phyloP scores from a whole-genome alignment of 2,113 vertebrate genomes.

The Lepus timidus region DNA sequence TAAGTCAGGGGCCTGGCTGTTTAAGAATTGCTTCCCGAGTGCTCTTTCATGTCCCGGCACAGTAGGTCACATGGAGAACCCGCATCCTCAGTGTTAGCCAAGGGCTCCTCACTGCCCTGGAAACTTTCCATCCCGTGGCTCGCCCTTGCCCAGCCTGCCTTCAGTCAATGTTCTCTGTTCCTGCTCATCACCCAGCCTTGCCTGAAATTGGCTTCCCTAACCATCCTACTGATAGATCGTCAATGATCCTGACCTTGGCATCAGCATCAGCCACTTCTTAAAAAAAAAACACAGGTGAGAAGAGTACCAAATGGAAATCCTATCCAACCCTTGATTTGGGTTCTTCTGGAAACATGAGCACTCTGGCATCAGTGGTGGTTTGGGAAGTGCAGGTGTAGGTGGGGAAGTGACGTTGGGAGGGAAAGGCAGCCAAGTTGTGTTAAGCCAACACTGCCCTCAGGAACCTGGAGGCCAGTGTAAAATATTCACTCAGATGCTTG shows the following conservation, averaged over 20 bases:
- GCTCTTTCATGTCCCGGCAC: not conserved
- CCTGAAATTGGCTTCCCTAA: not conserved
- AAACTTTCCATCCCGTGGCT: not conserved
- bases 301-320: not conserved
- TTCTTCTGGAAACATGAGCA: conserved; percentile 25
- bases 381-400: not conserved
- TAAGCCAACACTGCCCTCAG: not conserved
- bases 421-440: not conserved
- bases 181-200: not conserved
- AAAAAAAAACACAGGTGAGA: not conserved
- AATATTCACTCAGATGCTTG: not conserved
- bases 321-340: not conserved
- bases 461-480: not conserved
- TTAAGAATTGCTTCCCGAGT: not conserved
- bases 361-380: not conserved
- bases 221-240: not conserved
- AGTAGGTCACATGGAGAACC: not conserved
- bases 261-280: not conserved
- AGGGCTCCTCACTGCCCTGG: not conserved
- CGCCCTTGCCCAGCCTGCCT: not conserved
- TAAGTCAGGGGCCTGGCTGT: not conserved
- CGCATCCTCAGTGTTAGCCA: not conserved
- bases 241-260: not conserved
- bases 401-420: not conserved
- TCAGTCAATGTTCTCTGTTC: not conserved